A percentile compares a stretch with the other conserved stretches of the same genome.
Evolutionary conservation across 2,113 vertebrate genomes (phyloP).

Genomic region (Phyllostomus hastatus): DNA sequence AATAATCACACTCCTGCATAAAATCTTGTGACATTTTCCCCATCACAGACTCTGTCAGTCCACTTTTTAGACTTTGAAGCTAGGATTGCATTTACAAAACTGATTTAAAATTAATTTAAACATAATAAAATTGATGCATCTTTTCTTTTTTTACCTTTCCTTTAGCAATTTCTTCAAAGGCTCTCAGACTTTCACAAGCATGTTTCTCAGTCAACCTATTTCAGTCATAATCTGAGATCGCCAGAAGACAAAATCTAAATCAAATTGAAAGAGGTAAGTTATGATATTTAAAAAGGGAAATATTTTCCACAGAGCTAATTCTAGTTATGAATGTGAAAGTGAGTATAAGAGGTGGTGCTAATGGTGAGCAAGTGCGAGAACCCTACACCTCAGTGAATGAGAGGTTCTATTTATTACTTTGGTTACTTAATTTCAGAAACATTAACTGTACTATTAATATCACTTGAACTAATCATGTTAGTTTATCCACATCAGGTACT

Average conservation of each 20-base stretch:
- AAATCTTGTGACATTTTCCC: neutral
- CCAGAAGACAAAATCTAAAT: neutral
- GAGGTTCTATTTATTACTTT: neutral
- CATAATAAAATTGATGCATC: neutral
- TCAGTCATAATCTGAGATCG: neutral
- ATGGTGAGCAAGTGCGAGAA: neutral
- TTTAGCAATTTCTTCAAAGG: neutral
- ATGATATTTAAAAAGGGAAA: neutral
- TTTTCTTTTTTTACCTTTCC: neutral
- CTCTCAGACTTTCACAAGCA: neutral
- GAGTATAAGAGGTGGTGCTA: neutral
- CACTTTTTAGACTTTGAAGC: neutral
- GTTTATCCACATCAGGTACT: neutral
- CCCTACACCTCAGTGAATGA: neutral
- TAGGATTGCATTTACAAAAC: neutral
- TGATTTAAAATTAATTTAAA: neutral
- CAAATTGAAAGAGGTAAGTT: neutral
- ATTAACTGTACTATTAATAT: neutral
- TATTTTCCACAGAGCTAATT: neutral
- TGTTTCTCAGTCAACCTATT: neutral
- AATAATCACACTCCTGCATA: neutral
- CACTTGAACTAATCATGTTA: neutral
- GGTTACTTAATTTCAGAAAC: neutral
- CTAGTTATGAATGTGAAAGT: neutral
- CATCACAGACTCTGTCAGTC: neutral